phyloP scores from a whole-genome alignment of 2,888 invertebrate genomes.

The Bombylius discolor region DNA sequence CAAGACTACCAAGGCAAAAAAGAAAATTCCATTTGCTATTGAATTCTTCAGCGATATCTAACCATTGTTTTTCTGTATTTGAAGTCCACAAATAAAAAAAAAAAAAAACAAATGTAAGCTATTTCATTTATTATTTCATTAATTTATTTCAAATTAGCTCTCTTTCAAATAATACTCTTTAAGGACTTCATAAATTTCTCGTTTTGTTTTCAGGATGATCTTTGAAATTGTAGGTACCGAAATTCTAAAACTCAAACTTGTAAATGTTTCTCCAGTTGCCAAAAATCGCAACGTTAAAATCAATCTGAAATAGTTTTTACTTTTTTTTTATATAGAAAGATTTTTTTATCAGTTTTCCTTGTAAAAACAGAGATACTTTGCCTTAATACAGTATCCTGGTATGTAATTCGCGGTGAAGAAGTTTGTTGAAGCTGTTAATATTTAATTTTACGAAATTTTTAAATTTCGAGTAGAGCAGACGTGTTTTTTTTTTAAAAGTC shows the following conservation, averaged over 20 bases:
- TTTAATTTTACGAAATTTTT: no score
- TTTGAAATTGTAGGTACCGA: conserved; percentile 1
- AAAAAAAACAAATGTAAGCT: no score
- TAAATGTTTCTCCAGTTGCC: conserved; percentile 1
- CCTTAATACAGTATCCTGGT: no score
- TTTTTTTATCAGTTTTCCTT: no score
- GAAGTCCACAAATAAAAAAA: conserved; percentile 17
- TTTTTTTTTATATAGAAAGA: no score
- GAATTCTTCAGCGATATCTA: conserved; percentile 20
- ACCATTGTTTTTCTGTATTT: conserved; percentile 18
- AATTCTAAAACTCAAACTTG: conserved; percentile 1
- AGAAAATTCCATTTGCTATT: conserved; percentile 22
- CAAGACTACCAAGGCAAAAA: conserved; percentile 18
- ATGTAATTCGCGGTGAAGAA: no score
- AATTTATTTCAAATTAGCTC: neutral
- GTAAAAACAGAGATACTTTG: no score
- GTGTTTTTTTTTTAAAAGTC: no score
- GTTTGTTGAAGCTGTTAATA: no score
- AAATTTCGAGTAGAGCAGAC: no score
- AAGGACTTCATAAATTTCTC: neutral
- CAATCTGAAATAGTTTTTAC: conserved; percentile 1
- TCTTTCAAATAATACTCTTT: conserved; percentile 1
- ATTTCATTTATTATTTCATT: no score
- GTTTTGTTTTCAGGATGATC: neutral
- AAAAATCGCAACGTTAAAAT: conserved; percentile 1